phyloP scores from a whole-genome alignment of 2,113 vertebrate species.

The Oxyura jamaicensis region DNA sequence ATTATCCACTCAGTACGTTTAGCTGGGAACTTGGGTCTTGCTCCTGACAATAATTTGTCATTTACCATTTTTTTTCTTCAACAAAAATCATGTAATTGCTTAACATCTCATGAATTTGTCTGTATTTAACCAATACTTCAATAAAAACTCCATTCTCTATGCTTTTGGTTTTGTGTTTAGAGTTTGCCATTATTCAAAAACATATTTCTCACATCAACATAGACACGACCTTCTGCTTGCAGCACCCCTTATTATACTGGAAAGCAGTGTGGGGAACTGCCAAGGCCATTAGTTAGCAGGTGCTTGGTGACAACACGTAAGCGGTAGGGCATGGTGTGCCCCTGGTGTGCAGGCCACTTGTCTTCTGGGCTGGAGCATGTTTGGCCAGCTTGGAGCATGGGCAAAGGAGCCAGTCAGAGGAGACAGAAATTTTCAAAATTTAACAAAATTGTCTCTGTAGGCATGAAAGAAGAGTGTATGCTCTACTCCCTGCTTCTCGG shows the following conservation, averaged over 20 bases:
- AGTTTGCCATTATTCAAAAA: neutral
- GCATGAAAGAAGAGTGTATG: neutral
- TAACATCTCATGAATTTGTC: conserved; percentile 67
- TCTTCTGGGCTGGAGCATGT: neutral
- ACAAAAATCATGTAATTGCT: conserved; percentile 40
- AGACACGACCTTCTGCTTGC: neutral
- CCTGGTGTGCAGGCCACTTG: neutral
- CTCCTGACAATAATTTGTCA: conserved; percentile 37
- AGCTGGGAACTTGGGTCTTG: neutral
- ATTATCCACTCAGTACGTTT: neutral
- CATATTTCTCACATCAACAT: neutral
- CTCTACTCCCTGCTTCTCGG: neutral
- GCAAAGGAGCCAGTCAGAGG: neutral
- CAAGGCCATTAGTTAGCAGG: neutral
- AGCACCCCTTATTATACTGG: neutral
- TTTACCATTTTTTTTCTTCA: conserved; percentile 28
- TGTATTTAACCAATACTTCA: conserved; percentile 10
- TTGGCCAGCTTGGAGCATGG: neutral
- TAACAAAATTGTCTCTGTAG: neutral
- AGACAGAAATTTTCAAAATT: neutral
- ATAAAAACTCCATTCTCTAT: neutral
- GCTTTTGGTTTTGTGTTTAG: conserved; percentile 16
- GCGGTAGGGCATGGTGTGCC: neutral
- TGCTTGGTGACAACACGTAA: neutral
- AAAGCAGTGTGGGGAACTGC: neutral